These are phyloP conservation scores for Loripinus fragilis DNA, from an alignment of 2,888 invertebrate species.

Conservation along the genomic window DNA sequence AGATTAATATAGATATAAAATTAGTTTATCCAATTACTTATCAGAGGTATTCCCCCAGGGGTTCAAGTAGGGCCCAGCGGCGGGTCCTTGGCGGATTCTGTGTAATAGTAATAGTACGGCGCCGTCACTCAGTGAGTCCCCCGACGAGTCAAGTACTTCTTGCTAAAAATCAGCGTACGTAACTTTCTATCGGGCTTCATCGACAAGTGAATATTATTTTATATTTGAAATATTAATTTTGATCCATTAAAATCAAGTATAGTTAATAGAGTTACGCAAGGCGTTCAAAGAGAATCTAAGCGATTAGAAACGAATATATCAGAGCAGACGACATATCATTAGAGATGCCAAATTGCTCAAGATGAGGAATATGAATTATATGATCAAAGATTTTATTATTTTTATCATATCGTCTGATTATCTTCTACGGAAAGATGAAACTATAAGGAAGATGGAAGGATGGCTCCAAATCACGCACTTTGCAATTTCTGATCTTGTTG, in stretches of 20 bases:
- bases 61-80: slow-evolving; percentile 36
- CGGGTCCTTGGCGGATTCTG: slow-evolving; percentile 36
- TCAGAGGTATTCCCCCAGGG: slow-evolving; percentile 45
- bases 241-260: slow-evolving; percentile 43
- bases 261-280: slow-evolving; percentile 51
- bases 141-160: slow-evolving; percentile 54
- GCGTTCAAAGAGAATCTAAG: slow-evolving; percentile 58
- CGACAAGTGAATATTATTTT: slow-evolving; percentile 56
- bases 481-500: too few species aligned
- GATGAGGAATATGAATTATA: background rate
- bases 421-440: too few species aligned
- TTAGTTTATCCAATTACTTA: slow-evolving; percentile 61
- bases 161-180: slow-evolving; percentile 28
- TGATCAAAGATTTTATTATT: slow-evolving; percentile 12
- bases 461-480: too few species aligned
- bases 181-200: slow-evolving; percentile 53
- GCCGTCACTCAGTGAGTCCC: slow-evolving; percentile 35
- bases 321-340: background rate
- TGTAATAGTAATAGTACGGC: slow-evolving; percentile 32
- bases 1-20: slow-evolving; percentile 15
- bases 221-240: slow-evolving; percentile 48
- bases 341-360: background rate
- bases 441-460: too few species aligned
- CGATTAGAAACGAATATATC: slow-evolving; percentile 11
- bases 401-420: background rate